A percentile compares a stretch with the other conserved stretches of the same genome.
Evolutionary conservation across 2,888 invertebrate species (phyloP).

Genomic region (Athetis lepigone): DNA sequence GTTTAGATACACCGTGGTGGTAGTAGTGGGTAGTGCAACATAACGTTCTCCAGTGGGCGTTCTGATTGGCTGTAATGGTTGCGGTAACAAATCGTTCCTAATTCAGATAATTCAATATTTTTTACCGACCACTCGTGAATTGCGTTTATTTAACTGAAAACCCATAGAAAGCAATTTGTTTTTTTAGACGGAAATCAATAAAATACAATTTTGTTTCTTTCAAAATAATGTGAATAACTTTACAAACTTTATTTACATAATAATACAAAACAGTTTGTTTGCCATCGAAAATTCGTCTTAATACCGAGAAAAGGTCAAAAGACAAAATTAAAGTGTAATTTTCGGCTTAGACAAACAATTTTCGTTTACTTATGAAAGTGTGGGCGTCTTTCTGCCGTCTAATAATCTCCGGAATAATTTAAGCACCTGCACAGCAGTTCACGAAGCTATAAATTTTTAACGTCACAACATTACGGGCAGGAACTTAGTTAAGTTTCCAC

Average conservation of each 20-base stretch:
- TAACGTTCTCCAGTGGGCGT: slow-evolving; percentile 56
- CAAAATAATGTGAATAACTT: slow-evolving; percentile 35
- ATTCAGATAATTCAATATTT: slow-evolving; percentile 64
- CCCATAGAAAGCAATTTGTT: slow-evolving; percentile 41
- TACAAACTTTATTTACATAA: slow-evolving; percentile 50
- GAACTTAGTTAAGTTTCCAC: slow-evolving; percentile 49
- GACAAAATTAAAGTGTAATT: slow-evolving; percentile 47
- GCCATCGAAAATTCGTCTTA: slow-evolving; percentile 27
- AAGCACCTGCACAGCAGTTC: slow-evolving; percentile 61
- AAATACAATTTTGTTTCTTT: slow-evolving; percentile 23
- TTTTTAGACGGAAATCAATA: slow-evolving; percentile 38
- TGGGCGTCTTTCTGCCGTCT: slow-evolving; percentile 53
- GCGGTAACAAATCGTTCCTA: slow-evolving; percentile 60
- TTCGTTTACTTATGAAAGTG: slow-evolving; percentile 50
- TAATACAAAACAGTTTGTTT: slow-evolving; percentile 51
- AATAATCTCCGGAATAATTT: slow-evolving; percentile 60
- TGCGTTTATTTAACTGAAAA: slow-evolving; percentile 42
- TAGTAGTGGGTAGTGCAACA: slow-evolving; percentile 31
- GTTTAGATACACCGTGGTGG: slow-evolving; percentile 29
- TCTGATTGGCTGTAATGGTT: slow-evolving; percentile 56
- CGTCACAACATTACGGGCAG: slow-evolving; percentile 56
- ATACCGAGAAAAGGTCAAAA: slow-evolving; percentile 40
- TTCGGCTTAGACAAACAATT: slow-evolving; percentile 54
- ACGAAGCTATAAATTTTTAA: slow-evolving; percentile 62
- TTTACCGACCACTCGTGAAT: slow-evolving; percentile 44